A percentile compares a stretch with the other conserved stretches of the same genome.
Evolutionary conservation across 2,113 vertebrate genomes (phyloP).

Genomic region (Vicugna pacos): DNA sequence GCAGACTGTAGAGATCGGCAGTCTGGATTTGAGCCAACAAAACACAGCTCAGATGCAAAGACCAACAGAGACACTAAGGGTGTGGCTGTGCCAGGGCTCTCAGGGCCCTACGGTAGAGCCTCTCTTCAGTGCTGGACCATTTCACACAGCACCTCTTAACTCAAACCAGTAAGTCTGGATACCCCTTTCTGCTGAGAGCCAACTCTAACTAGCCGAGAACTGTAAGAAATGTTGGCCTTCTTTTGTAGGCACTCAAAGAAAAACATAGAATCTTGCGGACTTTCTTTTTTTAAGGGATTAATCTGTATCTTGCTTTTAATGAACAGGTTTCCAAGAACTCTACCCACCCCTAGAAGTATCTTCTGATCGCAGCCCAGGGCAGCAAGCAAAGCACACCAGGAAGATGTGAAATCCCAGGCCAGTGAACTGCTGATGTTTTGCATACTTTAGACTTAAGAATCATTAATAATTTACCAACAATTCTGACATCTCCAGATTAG

Average conservation of each 20-base stretch:
- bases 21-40: not conserved
- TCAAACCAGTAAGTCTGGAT: not conserved
- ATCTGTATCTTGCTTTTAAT: not conserved
- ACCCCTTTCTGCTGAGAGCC: not conserved
- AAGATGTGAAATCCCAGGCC: constrained; percentile 78
- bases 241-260: constrained; percentile 8
- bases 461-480: constrained; percentile 34
- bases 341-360: not conserved
- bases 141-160: not conserved
- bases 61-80: not conserved
- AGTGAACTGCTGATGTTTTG: constrained; percentile 75
- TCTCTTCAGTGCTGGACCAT: not conserved
- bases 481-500: constrained; percentile 7
- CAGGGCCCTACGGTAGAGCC: not conserved
- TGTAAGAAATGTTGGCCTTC: not conserved
- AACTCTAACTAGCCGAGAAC: not conserved
- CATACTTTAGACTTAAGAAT: constrained; percentile 67
- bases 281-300: not conserved
- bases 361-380: not conserved
- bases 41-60: not conserved
- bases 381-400: not conserved
- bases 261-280: not conserved
- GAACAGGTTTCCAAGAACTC: constrained; percentile 13
- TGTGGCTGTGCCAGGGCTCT: not conserved
- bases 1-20: not conserved